Conservation (phyloP, 2,113 vertebrate species). For the Myotis brandtii region DNA sequence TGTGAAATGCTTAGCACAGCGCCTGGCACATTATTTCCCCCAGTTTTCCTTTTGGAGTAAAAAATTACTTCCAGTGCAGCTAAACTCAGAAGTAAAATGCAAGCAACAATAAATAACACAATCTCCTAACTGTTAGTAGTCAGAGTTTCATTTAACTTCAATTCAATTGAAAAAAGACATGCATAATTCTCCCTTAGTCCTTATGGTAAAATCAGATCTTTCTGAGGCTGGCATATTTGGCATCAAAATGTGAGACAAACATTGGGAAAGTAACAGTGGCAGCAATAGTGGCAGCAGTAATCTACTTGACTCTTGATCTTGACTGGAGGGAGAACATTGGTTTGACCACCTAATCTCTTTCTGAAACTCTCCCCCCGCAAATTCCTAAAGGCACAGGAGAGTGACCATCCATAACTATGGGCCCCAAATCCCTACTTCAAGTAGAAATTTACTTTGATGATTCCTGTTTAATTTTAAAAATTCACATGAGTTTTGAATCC, state of each 20-base stretch:
- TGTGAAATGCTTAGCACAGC: neutral
- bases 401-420: neutral
- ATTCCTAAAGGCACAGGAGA: neutral
- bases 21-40: neutral
- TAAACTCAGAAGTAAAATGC: conserved; percentile 59
- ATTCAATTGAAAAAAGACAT: conserved; percentile 68
- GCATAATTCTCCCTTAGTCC: conserved; percentile 36
- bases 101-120: conserved; percentile 65
- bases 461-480: conserved; percentile 48
- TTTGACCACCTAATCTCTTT: conserved; percentile 16
- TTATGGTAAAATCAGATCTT: conserved; percentile 55
- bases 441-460: neutral
- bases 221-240: conserved; percentile 33
- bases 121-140: conserved; percentile 38
- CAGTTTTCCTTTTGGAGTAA: conserved; percentile 34
- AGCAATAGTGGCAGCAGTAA: neutral
- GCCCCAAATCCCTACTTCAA: neutral
- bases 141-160: conserved; percentile 50
- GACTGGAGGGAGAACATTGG: conserved; percentile 16
- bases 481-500: conserved; percentile 11
- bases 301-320: conserved; percentile 38
- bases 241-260: neutral
- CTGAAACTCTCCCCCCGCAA: neutral
- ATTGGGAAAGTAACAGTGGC: conserved; percentile 26
- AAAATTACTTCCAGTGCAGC: conserved; percentile 53